A percentile compares a stretch with the other conserved stretches of the same genome.
phyloP scores from a whole-genome alignment of 2,113 vertebrate species.

The Centropus bengalensis region DNA sequence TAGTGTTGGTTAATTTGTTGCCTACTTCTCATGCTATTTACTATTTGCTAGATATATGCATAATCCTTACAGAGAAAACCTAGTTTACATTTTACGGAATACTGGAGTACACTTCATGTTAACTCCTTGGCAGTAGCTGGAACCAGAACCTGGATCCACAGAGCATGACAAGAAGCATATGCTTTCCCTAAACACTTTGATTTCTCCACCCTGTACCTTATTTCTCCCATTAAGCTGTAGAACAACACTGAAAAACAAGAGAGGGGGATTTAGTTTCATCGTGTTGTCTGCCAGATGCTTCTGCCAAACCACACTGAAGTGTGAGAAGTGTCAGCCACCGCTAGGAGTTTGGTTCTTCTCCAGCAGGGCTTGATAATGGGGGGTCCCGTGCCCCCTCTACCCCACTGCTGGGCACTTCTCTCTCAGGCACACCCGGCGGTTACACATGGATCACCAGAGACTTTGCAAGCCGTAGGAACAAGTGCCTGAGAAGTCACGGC shows the following conservation, averaged over 20 bases:
- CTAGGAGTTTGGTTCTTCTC: background rate
- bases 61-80: background rate
- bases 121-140: background rate
- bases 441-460: rapidly evolving
- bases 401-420: background rate
- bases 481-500: background rate
- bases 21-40: slow-evolving; percentile 30
- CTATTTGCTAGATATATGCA: background rate
- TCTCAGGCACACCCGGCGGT: background rate
- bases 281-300: background rate
- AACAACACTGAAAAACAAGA: background rate
- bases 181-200: background rate
- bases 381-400: background rate
- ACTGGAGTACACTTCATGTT: background rate
- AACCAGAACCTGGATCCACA: background rate
- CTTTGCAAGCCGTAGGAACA: background rate
- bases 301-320: background rate
- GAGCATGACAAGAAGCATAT: rapidly evolving
- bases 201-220: background rate
- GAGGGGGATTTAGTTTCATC: background rate
- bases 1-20: slow-evolving; percentile 32
- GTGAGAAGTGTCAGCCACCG: background rate
- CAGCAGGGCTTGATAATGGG: background rate
- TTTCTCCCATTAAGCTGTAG: background rate
- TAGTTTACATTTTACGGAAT: background rate